Evolutionary conservation across 2,797 vertebrate genomes (phyloP).

Genomic region (Carduelis carduelis): DNA sequence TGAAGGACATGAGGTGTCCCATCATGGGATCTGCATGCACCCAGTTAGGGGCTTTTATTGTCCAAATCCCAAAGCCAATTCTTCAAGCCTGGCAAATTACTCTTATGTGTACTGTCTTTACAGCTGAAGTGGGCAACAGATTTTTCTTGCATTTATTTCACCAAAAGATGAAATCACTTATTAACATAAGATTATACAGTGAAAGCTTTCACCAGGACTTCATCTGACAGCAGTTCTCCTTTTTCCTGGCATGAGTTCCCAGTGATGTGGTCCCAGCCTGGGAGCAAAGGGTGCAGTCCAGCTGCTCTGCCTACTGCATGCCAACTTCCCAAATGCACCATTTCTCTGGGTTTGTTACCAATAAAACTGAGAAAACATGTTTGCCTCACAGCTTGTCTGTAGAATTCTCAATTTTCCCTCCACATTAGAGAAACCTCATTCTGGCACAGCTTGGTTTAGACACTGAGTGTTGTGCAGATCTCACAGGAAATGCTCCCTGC

Average conservation of each 20-base stretch:
- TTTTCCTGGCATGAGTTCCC: neutral
- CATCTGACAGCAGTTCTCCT: neutral
- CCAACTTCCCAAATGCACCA: neutral
- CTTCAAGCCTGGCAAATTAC: neutral
- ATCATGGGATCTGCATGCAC: neutral
- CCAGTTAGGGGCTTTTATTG: rapidly evolving
- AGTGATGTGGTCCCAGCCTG: neutral
- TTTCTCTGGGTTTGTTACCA: neutral
- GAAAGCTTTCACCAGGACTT: neutral
- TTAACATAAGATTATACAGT: neutral
- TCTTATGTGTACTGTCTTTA: neutral
- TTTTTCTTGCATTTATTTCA: neutral
- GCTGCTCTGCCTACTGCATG: neutral
- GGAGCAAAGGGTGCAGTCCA: neutral
- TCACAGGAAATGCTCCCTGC: neutral
- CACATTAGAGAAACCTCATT: rapidly evolving
- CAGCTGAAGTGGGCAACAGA: neutral
- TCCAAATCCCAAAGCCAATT: neutral
- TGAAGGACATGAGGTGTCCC: neutral
- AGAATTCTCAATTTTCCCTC: neutral
- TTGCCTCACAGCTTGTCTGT: neutral
- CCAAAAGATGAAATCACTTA: neutral
- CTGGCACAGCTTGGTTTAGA: neutral
- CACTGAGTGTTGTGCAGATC: neutral
- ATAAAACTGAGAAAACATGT: neutral